Percentiles rank a stretch among this genome's conserved stretches.
These are phyloP conservation scores for Choristoneura rosaceana DNA, from an alignment of 2,888 invertebrate species.

Conservation along the genomic window DNA sequence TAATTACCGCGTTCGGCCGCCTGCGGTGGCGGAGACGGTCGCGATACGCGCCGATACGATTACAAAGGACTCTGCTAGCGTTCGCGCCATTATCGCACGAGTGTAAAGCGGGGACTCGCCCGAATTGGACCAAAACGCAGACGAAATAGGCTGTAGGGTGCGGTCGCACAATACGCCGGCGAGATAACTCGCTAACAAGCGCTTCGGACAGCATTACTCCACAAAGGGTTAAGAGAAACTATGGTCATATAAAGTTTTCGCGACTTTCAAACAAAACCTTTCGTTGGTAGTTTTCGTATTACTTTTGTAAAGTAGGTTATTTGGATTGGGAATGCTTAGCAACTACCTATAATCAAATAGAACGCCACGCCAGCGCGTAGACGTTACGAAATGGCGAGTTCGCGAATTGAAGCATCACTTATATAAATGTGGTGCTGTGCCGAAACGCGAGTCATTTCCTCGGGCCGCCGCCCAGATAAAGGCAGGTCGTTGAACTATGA, in stretches of 20 bases:
- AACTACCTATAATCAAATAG: background rate
- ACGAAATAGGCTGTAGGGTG: background rate
- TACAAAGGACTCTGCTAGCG: background rate
- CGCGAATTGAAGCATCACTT: slow-evolving; percentile 17
- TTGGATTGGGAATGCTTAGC: background rate
- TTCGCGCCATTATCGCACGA: background rate
- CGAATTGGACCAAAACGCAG: slow-evolving; percentile 13
- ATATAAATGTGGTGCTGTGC: slow-evolving; percentile 14
- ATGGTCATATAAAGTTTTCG: background rate
- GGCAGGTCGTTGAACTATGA: slow-evolving; percentile 9
- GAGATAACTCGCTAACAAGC: background rate
- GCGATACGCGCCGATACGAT: slow-evolving; percentile 4
- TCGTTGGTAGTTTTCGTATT: background rate
- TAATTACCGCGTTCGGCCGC: slow-evolving; percentile 13
- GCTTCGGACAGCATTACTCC: background rate
- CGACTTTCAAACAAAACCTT: background rate
- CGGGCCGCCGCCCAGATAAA: slow-evolving; percentile 13
- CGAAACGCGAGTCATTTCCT: slow-evolving; percentile 9
- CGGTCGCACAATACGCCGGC: slow-evolving; percentile 4
- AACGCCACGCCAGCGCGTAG: background rate
- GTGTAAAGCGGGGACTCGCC: too few relatives aligned
- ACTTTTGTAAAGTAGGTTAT: background rate
- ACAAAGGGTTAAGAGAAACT: slow-evolving; percentile 1
- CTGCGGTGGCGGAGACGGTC: background rate
- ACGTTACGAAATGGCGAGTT: slow-evolving; percentile 15